phyloP scores from a whole-genome alignment of 2,113 vertebrate genomes.

The Oplegnathus fasciatus region DNA sequence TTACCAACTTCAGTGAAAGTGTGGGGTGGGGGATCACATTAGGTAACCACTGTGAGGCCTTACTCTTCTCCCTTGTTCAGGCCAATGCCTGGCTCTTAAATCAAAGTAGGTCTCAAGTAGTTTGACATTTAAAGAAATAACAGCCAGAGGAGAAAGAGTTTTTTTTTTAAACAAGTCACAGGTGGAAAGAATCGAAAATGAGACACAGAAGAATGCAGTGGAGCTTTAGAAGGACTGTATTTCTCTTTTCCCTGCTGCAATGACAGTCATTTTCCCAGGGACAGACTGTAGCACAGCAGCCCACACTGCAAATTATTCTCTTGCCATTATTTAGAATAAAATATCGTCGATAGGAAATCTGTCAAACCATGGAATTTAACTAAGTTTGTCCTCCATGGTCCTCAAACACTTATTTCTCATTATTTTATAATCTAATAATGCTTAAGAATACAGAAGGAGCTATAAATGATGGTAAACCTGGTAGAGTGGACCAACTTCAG shows the following conservation, averaged over 20 bases:
- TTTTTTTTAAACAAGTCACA: constrained; percentile 5
- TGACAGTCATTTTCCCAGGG: neutral
- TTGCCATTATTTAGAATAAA: neutral
- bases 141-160: constrained; percentile 14
- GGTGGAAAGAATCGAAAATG: constrained; percentile 18
- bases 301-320: neutral
- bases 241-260: neutral
- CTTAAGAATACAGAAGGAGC: neutral
- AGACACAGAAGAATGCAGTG: constrained; percentile 18
- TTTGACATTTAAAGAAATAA: constrained; percentile 50
- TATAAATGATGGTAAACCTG: neutral
- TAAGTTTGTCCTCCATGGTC: too few relatives aligned
- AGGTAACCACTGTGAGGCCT: constrained; percentile 17
- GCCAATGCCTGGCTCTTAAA: constrained; percentile 28
- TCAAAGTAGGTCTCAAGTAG: constrained; percentile 44
- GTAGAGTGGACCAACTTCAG: neutral
- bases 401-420: neutral
- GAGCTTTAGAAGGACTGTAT: neutral
- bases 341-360: neutral
- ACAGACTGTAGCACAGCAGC: neutral
- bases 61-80: constrained; percentile 12
- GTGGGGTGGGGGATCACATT: neutral
- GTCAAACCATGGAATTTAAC: neutral
- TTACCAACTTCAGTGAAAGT: neutral
- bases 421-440: neutral